Base-by-base conservation (phyloP, 2,888 invertebrate genomes). In the Sarcophaga rosellei region DNA sequence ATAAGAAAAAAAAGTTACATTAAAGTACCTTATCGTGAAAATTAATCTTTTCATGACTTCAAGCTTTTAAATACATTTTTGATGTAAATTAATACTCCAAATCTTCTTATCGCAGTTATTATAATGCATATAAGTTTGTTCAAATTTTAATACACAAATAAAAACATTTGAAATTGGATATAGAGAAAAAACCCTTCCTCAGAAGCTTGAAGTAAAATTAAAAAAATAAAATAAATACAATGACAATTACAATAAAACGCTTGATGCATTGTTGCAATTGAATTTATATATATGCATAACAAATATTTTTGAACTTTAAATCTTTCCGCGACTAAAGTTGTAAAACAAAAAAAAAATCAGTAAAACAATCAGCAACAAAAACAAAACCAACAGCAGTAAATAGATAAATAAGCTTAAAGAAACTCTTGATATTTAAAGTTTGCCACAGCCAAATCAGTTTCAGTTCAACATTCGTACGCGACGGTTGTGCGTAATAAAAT, bases 401-500 rank as follows among this genome's bases (percentile, higher is more conserved):
- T 20, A 76, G 21, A 15, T 5, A 21, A 57, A 17, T 20, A 6
- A 44, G 35, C 65, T 75, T 66, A 65, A 20, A 10, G 61, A 70
- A 84, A 75, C 84, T 84, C 23, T 63, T 12, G 75, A 12, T 66
- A 35, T 76, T 70, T 35, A 15, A 68, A 35, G 66, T 72, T 72
- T 70, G 45, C 20, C 61, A 44, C 17, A 61, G 35, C 57, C 35
- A 80, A 80, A 25, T 80, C 81, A 84, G 84, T 84, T 84, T 76
- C 20, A 72, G 72, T 76, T 84, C 15, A 72, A 81, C 76, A 76
- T 21, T 81, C 66, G 59, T 61, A 61, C 53, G 65, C 25, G 65
- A 6, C 72, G 44, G 81, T 81, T 73, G 76, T 11, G 35, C 44
- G 44, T 47, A 53, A 62, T 68, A 61, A 23, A 44, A 47, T 1